Conservation (phyloP, 2,888 invertebrate genomes). For the Drosophila prostipennis region DNA sequence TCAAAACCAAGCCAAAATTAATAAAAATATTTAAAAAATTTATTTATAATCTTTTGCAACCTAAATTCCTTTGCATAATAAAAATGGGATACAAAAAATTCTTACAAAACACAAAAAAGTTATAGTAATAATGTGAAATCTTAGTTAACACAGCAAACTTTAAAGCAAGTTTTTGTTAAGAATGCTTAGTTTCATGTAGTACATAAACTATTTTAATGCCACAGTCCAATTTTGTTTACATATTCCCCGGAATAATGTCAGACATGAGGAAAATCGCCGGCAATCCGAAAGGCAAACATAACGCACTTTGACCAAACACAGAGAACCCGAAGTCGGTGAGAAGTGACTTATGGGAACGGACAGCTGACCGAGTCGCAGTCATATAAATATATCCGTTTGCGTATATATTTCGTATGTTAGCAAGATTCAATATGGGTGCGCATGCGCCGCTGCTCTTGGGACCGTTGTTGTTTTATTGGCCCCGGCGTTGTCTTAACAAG, state of each 20-base stretch:
- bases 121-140: too few relatives aligned
- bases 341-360: slow-evolving; percentile 66
- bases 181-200: too few relatives aligned
- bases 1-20: too few relatives aligned
- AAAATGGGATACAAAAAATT: too few relatives aligned
- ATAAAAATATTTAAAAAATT: too few relatives aligned
- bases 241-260: slow-evolving; percentile 12
- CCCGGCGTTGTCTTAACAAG: slow-evolving; percentile 74
- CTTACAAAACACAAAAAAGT: too few relatives aligned
- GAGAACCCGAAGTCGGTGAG: slow-evolving; percentile 24
- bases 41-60: too few relatives aligned
- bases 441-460: slow-evolving; percentile 59
- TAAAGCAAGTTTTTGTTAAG: too few relatives aligned
- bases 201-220: background rate
- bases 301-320: slow-evolving; percentile 60
- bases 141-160: too few relatives aligned
- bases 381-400: slow-evolving; percentile 41
- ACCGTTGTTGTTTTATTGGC: slow-evolving; percentile 68
- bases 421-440: slow-evolving; percentile 57
- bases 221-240: background rate
- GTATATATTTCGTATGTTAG: background rate
- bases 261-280: slow-evolving; percentile 24
- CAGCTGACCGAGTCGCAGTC: slow-evolving; percentile 47
- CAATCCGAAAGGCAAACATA: slow-evolving; percentile 33
- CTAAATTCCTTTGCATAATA: too few relatives aligned